A percentile compares a stretch with the other conserved stretches of the same genome.
Conservation (phyloP, 1,140 invertebrate species). For the Diabrotica undecimpunctata region DNA sequence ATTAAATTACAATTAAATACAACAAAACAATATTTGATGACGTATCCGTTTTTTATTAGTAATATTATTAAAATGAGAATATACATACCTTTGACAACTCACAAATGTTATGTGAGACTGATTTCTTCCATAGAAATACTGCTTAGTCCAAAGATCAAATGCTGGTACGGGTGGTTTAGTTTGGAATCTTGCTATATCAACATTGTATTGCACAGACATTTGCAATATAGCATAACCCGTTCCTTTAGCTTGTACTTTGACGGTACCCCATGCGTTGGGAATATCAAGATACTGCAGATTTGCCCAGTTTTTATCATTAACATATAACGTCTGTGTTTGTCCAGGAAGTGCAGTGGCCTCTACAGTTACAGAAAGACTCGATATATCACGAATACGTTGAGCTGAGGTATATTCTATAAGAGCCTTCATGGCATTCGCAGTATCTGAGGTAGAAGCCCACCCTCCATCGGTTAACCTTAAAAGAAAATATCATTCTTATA, state of each 20-base stretch:
- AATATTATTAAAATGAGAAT: background rate
- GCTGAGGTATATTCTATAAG: conserved; percentile 85
- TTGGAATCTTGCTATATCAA: conserved; percentile 82
- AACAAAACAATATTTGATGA: too few relatives aligned
- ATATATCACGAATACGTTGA: conserved; percentile 83
- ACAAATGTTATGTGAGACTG: conserved; percentile 85
- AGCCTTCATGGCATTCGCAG: conserved; percentile 83
- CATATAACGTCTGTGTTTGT: conserved; percentile 54
- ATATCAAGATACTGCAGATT: conserved; percentile 74
- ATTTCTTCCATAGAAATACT: conserved; percentile 83
- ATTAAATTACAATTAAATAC: too few relatives aligned
- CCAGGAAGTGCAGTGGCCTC: conserved; percentile 81
- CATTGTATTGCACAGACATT: conserved; percentile 93
- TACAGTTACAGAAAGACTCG: conserved; percentile 71
- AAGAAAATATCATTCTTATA: too few relatives aligned
- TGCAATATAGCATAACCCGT: conserved; percentile 89
- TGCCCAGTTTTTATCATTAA: conserved; percentile 74
- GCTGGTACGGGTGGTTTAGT: conserved; percentile 76
- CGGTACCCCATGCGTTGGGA: conserved; percentile 87
- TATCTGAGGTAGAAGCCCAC: conserved; percentile 90
- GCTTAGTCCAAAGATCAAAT: conserved; percentile 68
- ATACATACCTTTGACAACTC: conserved; percentile 71
- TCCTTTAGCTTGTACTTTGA: conserved; percentile 85
- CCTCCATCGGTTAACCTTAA: conserved; percentile 81
- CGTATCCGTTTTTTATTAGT: too few relatives aligned